Percentiles rank a stretch among this genome's conserved stretches.
These are phyloP conservation scores for Parasteatoda tepidariorum DNA, from an alignment of 1,140 invertebrate species.

Conservation along the genomic window DNA sequence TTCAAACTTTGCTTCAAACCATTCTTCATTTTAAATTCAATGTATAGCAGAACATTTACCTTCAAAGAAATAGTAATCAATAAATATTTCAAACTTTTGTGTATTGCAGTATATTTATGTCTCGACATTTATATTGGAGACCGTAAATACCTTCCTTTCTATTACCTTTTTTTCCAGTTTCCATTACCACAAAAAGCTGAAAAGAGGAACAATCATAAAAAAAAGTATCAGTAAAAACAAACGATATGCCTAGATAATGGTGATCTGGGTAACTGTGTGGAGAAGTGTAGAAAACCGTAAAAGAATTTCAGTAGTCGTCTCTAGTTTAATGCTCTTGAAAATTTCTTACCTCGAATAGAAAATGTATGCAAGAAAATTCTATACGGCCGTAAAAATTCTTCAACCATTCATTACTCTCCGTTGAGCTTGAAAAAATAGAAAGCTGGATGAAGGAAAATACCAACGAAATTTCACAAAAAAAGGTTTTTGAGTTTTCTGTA, in stretches of 20 bases:
- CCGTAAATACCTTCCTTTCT: neutral
- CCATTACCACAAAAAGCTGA: neutral
- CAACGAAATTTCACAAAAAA: no score
- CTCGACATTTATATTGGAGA: neutral
- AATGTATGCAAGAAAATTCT: constrained; percentile 23
- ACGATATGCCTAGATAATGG: constrained; percentile 18
- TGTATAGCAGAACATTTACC: constrained; percentile 5
- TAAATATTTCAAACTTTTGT: constrained; percentile 15
- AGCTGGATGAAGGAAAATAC: no score
- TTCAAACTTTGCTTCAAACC: constrained; percentile 11
- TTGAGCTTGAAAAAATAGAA: no score
- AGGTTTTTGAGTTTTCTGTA: no score
- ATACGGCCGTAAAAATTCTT: constrained; percentile 22
- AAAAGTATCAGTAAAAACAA: constrained; percentile 1
- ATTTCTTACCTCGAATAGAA: neutral
- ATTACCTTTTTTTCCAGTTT: neutral
- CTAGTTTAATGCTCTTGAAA: constrained; percentile 5
- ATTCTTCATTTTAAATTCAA: constrained; percentile 3
- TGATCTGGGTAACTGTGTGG: neutral
- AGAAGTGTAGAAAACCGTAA: neutral
- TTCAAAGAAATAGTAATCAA: constrained; percentile 18
- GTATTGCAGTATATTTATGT: constrained; percentile 1
- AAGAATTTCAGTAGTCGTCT: neutral
- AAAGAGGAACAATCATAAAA: neutral
- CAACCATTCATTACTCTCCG: neutral